phyloP scores from a whole-genome alignment of 2,113 vertebrate genomes.

The Manacus vitellinus region DNA sequence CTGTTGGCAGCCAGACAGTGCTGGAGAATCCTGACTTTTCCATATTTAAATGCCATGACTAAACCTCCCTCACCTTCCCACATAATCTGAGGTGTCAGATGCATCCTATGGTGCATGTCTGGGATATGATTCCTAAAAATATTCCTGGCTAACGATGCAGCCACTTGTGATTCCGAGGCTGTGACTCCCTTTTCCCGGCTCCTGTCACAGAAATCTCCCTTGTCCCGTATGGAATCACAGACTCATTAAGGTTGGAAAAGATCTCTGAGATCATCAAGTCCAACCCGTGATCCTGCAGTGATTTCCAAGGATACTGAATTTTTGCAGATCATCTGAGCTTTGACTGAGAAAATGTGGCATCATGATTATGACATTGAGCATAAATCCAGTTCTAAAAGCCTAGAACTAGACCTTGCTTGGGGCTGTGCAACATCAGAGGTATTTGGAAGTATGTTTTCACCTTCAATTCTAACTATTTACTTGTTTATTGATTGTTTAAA shows the following conservation, averaged over 20 bases:
- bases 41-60: neutral
- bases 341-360: neutral
- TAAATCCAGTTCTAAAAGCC: neutral
- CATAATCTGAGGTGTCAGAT: rapidly evolving
- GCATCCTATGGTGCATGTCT: neutral
- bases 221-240: neutral
- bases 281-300: neutral
- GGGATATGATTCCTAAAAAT: neutral
- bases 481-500: too few relatives aligned
- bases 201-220: neutral
- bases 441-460: neutral
- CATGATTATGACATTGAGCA: neutral
- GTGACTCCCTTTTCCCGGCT: neutral
- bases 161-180: neutral
- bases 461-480: neutral
- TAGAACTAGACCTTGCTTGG: neutral
- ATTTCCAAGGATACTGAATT: neutral
- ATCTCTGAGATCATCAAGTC: too few relatives aligned
- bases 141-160: neutral
- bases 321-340: neutral
- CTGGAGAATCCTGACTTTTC: neutral
- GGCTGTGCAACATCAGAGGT: neutral
- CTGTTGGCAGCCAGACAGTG: neutral
- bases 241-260: neutral
- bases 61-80: neutral